These are phyloP conservation scores for Spodoptera exigua DNA, from an alignment of 2,888 invertebrate species.

Conservation along the genomic window DNA sequence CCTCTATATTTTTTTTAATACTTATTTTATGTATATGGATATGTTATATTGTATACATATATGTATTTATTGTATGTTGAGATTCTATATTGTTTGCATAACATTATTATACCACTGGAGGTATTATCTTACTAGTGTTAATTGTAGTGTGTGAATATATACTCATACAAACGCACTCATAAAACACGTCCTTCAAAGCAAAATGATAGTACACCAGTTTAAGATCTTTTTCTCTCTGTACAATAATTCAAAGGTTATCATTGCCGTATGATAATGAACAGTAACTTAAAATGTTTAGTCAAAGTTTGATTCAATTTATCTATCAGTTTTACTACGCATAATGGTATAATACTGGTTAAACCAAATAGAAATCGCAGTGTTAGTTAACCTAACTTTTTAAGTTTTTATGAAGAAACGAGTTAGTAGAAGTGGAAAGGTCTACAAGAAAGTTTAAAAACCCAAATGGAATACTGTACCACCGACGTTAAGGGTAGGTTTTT, in stretches of 20 bases:
- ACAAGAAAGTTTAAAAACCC: constrained; percentile 13
- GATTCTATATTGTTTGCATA: too few species aligned
- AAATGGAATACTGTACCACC: constrained; percentile 76
- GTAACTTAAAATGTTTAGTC: too few species aligned
- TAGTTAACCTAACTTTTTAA: neutral
- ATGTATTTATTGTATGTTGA: too few species aligned
- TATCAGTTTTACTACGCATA: too few species aligned
- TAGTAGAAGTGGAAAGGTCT: constrained; percentile 14
- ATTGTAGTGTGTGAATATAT: neutral
- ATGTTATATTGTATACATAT: too few species aligned
- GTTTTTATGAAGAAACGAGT: neutral
- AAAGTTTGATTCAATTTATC: too few species aligned
- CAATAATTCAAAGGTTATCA: constrained; percentile 33
- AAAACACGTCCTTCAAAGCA: constrained; percentile 2
- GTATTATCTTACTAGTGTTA: too few species aligned
- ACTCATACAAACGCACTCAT: neutral
- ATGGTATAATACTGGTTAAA: neutral
- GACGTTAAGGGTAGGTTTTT: constrained; percentile 64
- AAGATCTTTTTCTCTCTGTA: constrained; percentile 5
- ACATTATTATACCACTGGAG: too few species aligned
- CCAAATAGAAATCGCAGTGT: too few species aligned
- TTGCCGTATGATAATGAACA: constrained; percentile 1
- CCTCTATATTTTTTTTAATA: too few species aligned
- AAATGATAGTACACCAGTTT: constrained; percentile 19
- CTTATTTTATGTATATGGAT: too few species aligned